phyloP scores from a whole-genome alignment of 1,140 invertebrate species.

The Semibalanus balanoides region DNA sequence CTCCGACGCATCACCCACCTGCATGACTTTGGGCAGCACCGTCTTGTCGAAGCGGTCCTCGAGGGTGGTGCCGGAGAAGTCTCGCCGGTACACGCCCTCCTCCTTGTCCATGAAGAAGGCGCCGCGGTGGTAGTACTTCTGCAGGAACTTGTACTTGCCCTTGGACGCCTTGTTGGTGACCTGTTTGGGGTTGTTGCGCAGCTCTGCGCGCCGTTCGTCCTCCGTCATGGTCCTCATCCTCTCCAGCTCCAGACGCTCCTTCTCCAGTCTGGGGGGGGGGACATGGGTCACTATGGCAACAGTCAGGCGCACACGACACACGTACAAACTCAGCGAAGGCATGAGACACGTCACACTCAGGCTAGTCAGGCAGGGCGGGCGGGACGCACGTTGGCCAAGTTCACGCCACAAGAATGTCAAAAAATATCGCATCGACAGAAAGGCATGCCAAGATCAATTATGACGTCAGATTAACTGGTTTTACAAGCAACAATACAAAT shows the following conservation, averaged over 20 bases:
- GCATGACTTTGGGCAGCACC: slow-evolving; percentile 97
- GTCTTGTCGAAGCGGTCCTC: slow-evolving; percentile 99
- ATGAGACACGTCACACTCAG: no score
- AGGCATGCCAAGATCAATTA: no score
- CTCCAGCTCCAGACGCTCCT: slow-evolving; percentile 82
- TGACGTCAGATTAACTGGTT: no score
- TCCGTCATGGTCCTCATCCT: slow-evolving; percentile 86
- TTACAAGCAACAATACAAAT: no score
- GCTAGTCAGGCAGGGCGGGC: no score
- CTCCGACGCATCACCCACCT: no score
- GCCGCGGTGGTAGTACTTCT: slow-evolving; percentile 99
- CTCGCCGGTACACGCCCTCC: slow-evolving; percentile 82
- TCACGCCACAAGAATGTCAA: no score
- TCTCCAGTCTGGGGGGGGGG: slow-evolving; percentile 42
- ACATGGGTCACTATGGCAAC: no score
- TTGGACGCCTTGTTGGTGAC: slow-evolving; percentile 91
- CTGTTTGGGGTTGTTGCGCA: slow-evolving; percentile 68
- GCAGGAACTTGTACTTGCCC: slow-evolving; percentile 98
- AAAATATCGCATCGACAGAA: no score
- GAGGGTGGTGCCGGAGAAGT: slow-evolving; percentile 90
- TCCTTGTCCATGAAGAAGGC: slow-evolving; percentile 71
- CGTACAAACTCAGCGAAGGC: no score
- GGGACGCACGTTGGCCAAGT: no score
- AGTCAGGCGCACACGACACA: no score
- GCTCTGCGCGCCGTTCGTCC: slow-evolving; percentile 79